Conservation (phyloP, 2,113 vertebrate genomes). For the Climacteris rufus region DNA sequence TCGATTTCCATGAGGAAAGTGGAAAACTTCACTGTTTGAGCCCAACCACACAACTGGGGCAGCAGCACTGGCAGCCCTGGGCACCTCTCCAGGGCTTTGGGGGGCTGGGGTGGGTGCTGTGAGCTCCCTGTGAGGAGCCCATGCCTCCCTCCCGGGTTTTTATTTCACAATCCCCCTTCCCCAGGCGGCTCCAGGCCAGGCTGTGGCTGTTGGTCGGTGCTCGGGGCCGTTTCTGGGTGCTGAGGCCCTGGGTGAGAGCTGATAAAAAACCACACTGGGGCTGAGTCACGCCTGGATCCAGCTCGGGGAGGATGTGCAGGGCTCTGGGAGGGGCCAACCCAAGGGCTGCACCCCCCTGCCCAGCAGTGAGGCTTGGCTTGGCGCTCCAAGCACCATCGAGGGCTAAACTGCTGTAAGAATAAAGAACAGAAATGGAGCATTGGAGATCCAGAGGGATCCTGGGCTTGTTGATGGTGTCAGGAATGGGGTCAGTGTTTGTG, state of each 20-base stretch:
- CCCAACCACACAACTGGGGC: accelerated
- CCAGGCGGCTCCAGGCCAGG: neutral
- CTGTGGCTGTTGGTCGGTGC: neutral
- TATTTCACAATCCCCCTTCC: neutral
- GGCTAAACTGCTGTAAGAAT: neutral
- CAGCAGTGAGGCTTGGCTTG: neutral
- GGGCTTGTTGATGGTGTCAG: neutral
- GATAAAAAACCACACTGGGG: neutral
- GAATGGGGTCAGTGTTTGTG: accelerated
- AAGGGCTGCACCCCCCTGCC: too few relatives aligned
- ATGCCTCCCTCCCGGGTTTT: accelerated
- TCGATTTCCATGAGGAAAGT: accelerated
- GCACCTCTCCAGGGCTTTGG: neutral
- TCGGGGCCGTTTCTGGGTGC: neutral
- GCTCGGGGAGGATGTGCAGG: neutral
- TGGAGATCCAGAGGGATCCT: neutral
- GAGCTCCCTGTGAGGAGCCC: neutral
- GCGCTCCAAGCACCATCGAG: too few relatives aligned
- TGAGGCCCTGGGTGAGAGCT: neutral
- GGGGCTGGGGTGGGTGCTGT: accelerated
- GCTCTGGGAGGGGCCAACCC: neutral
- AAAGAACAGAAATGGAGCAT: neutral
- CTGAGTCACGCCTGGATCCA: neutral
- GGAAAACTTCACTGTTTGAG: neutral
- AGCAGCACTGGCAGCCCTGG: accelerated